A percentile compares a stretch with the other conserved stretches of the same genome.
Conservation (phyloP, 2,888 invertebrate genomes). For the Portevinia maculata region DNA sequence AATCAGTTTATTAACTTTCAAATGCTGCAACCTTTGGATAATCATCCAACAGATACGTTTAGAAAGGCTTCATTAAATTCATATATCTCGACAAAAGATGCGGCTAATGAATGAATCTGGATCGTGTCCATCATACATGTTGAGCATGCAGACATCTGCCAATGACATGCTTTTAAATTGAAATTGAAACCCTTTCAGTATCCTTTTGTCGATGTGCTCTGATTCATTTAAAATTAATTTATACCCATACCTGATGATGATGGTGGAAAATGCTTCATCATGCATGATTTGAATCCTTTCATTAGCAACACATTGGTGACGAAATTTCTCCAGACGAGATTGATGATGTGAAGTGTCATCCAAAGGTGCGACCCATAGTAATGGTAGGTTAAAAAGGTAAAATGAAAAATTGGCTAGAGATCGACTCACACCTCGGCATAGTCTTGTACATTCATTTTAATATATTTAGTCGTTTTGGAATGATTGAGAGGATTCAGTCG, state of each 20-base stretch:
- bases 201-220: conserved; percentile 32
- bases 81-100: conserved; percentile 18
- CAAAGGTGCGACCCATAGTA: conserved; percentile 57
- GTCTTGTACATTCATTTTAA: conserved; percentile 43
- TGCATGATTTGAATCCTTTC: conserved; percentile 60
- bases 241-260: conserved; percentile 34
- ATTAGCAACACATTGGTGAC: conserved; percentile 27
- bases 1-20: conserved; percentile 9
- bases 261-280: conserved; percentile 33
- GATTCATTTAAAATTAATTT: conserved; percentile 61
- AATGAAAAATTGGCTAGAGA: conserved; percentile 36
- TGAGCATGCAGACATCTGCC: conserved; percentile 45
- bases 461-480: conserved; percentile 8
- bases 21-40: neutral
- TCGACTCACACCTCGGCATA: conserved; percentile 31
- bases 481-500: no score
- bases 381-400: conserved; percentile 45
- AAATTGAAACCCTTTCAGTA: conserved; percentile 32
- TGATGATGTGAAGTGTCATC: conserved; percentile 49
- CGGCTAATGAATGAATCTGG: conserved; percentile 34
- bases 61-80: conserved; percentile 2
- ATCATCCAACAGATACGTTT: neutral
- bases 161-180: conserved; percentile 18
- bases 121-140: conserved; percentile 24
- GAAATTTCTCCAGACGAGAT: conserved; percentile 52